Evolutionary conservation across 2,113 vertebrate genomes (phyloP).

Genomic region (Balaenoptera acutorostrata): DNA sequence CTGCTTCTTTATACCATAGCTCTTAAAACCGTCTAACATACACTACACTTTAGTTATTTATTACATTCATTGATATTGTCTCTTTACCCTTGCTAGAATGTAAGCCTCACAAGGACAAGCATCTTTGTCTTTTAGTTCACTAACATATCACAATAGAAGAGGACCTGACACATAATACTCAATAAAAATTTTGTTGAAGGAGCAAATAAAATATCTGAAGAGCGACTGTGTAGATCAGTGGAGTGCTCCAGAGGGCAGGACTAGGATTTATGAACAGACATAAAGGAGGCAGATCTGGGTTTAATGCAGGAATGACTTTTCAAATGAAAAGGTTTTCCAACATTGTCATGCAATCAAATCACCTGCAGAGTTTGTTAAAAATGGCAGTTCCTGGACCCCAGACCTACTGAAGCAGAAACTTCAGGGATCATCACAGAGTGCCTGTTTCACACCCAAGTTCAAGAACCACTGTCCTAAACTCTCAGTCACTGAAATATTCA

Average conservation of each 20-base stretch:
- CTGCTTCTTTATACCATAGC: no score
- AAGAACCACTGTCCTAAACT: background rate
- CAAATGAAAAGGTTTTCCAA: background rate
- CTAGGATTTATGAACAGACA: background rate
- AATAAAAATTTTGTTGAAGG: background rate
- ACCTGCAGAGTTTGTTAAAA: background rate
- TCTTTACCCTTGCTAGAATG: background rate
- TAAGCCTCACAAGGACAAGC: background rate
- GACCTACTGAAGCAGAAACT: background rate
- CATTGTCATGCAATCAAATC: background rate
- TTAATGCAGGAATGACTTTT: background rate
- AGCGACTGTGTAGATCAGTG: background rate
- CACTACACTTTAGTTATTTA: background rate
- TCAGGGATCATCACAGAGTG: background rate
- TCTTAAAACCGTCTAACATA: background rate
- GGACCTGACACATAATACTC: background rate
- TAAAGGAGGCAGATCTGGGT: background rate
- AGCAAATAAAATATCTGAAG: background rate
- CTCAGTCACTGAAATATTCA: background rate
- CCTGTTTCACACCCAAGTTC: background rate
- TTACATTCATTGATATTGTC: background rate
- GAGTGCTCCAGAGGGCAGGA: background rate
- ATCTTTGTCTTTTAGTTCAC: background rate
- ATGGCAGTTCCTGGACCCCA: background rate
- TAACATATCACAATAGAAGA: background rate